A percentile compares a stretch with the other conserved stretches of the same genome.
Conservation (phyloP, 2,888 invertebrate genomes). For the Lissocephala sabroskyi region DNA sequence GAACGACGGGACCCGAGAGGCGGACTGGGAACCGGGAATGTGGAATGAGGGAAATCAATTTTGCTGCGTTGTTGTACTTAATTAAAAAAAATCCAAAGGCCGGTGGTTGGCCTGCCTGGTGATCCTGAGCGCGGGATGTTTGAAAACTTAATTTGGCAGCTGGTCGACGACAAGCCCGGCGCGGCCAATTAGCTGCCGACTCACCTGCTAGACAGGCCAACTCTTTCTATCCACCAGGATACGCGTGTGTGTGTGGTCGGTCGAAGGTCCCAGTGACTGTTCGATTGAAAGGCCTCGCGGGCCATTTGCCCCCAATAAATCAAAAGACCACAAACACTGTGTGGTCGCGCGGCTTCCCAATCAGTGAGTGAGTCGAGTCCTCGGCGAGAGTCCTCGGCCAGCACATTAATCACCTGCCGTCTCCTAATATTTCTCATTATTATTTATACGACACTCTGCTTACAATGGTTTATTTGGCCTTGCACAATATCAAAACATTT, state of each 20-base stretch:
- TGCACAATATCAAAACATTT: conserved; percentile 36
- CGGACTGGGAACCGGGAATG: not conserved
- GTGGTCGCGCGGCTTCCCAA: conserved; percentile 23
- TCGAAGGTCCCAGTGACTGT: conserved; percentile 30
- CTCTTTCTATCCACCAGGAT: too few relatives aligned
- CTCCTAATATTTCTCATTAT: conserved; percentile 17
- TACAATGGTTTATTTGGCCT: conserved; percentile 29
- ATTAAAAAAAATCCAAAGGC: conserved; percentile 38
- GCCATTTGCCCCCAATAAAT: conserved; percentile 42
- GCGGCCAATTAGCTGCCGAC: conserved; percentile 34
- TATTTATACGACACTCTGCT: conserved; percentile 32
- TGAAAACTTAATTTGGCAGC: conserved; percentile 57
- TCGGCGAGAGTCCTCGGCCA: conserved; percentile 16
- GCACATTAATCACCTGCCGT: conserved; percentile 25
- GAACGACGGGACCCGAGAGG: conserved; percentile 9
- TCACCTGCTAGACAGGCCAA: conserved; percentile 21
- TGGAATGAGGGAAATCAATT: conserved; percentile 48
- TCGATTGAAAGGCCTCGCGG: too few relatives aligned
- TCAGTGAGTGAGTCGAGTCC: conserved; percentile 45
- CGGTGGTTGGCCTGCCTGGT: not conserved
- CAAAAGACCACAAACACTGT: conserved; percentile 33
- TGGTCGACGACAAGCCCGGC: conserved; percentile 12
- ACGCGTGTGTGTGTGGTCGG: conserved; percentile 26
- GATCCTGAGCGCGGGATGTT: conserved; percentile 25
- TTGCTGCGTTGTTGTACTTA: conserved; percentile 63